Base-by-base conservation (phyloP, 2,888 invertebrate genomes). In the Ophion obscuratus region DNA sequence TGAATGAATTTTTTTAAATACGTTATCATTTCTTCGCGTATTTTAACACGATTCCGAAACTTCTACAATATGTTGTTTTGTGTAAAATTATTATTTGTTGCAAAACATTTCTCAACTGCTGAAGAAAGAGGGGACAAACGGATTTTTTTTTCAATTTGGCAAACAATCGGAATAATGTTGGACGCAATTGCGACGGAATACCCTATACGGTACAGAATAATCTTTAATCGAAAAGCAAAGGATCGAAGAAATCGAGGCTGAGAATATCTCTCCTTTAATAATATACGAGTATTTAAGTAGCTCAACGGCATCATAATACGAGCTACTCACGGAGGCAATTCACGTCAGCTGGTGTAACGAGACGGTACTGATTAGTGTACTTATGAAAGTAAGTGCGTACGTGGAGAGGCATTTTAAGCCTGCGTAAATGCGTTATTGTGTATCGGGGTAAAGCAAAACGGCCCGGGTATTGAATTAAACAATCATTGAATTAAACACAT, bases 311-410 rank as follows among this genome's bases (percentile, higher is more conserved):
- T 74, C 53, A 73, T 70, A 73, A 66, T 66, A 66, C 74, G 31
- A 68, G 59, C 17, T 47, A 74, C 74, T 73, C 36, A 71, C 59
- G 24, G 27, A 62, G 31, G 81, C 70, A 62, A 81, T 73, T 17
- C 67, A 79, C 79, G 79, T 61, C 47, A 44, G 68, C 67, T 62
- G 64, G 67, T 83, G 68, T 68, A 83, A 83, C 83, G 79, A 83
- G 83, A 74, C 83, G 40, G 27, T 79, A 64, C 79, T 74, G 79
- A 83, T 83, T 79, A 79, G 83, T 83, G 79, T 75, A 27, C 62
- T 64, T 79, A 83, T 75, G 78, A 83, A 83, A 83, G 83, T 79
- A 74, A 79, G 73, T 57, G 40, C 27, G 67, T 68, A 24, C 68
- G 47, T 61, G 7, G 20, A 47, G 14, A 73, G 17, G 59, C 44